A percentile compares a stretch with the other conserved stretches of the same genome.
Evolutionary conservation across 2,113 vertebrate species (phyloP).

Genomic region (Willisornis vidua): DNA sequence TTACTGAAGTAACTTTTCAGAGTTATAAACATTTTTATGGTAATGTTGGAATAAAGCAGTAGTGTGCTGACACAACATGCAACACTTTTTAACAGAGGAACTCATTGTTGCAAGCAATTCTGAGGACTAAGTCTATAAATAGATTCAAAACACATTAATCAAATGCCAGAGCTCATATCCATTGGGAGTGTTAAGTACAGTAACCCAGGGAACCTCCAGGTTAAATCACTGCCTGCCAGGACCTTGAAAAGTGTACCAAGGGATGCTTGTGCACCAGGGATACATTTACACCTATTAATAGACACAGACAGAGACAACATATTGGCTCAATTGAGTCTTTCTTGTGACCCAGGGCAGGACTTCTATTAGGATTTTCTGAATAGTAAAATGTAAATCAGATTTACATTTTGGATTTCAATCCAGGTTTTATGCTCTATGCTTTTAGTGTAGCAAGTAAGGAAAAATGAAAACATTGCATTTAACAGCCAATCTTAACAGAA

Average conservation of each 20-base stretch:
- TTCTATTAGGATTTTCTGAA: background rate
- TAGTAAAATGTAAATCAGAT: background rate
- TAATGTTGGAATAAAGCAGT: background rate
- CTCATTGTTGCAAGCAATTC: background rate
- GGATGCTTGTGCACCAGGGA: fast-evolving
- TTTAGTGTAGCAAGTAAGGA: background rate
- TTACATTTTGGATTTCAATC: background rate
- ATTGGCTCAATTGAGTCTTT: background rate
- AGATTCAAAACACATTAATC: background rate
- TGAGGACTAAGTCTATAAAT: background rate
- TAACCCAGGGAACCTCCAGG: background rate
- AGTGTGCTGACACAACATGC: fast-evolving
- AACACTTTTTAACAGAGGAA: background rate
- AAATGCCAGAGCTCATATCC: background rate
- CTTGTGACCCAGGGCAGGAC: background rate
- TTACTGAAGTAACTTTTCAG: background rate
- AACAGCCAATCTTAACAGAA: background rate
- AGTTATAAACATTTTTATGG: background rate
- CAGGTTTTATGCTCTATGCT: background rate
- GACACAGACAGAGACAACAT: background rate
- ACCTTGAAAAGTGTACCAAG: background rate
- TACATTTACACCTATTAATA: background rate
- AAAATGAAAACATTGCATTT: background rate
- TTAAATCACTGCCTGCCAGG: background rate
- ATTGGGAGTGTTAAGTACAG: background rate